These are phyloP conservation scores for Gymnosoma rotundatum DNA, from an alignment of 2,888 invertebrate species.

Conservation along the genomic window DNA sequence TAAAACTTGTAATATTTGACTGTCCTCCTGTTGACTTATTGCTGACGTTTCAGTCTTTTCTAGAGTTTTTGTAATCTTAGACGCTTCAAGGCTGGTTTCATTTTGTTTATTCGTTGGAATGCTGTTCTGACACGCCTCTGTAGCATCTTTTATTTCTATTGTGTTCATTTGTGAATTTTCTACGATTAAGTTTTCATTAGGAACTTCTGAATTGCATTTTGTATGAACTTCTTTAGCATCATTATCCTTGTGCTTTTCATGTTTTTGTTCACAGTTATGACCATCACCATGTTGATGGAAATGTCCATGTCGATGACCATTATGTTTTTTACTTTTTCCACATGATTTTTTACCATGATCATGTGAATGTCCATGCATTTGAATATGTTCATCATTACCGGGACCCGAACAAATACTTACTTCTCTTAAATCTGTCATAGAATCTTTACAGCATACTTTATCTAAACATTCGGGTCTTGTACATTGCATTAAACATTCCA, in stretches of 20 bases:
- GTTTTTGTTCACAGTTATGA: not conserved
- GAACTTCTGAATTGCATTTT: slow-evolving; percentile 22
- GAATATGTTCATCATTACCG: slow-evolving; percentile 14
- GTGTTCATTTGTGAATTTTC: not conserved
- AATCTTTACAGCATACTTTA: slow-evolving; percentile 80
- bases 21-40: not conserved
- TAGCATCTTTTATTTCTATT: not conserved
- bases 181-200: not conserved
- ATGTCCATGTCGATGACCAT: not conserved
- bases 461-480: slow-evolving; percentile 78
- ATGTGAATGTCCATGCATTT: slow-evolving; percentile 10
- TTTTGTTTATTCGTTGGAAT: not conserved
- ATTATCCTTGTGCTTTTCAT: slow-evolving; percentile 3
- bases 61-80: not conserved
- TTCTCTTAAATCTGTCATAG: slow-evolving; percentile 77
- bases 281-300: not conserved
- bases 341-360: not conserved
- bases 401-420: slow-evolving; percentile 73
- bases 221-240: not conserved
- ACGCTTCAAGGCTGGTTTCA: not conserved
- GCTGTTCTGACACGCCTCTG: not conserved
- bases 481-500: slow-evolving; percentile 79
- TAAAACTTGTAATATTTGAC: not conserved
- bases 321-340: not conserved
- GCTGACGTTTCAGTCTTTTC: slow-evolving; percentile 33